Percentiles rank a stretch among this genome's conserved stretches.
Evolutionary conservation across 1,140 invertebrate genomes (phyloP).

Genomic region (Maniola jurtina): DNA sequence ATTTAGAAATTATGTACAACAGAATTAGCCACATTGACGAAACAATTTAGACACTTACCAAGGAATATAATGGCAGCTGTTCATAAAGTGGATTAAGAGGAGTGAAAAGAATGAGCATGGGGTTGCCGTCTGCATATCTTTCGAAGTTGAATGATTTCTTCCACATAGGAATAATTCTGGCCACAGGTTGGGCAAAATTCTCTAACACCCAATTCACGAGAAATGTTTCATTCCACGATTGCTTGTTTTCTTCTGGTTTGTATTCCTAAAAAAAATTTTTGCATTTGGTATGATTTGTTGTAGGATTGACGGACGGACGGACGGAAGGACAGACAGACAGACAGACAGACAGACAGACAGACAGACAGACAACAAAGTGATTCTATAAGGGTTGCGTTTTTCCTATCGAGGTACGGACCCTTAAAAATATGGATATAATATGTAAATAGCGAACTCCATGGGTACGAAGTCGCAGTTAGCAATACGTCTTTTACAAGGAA

Average conservation of each 20-base stretch:
- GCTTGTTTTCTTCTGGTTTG: constrained; percentile 47
- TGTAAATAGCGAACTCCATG: no score
- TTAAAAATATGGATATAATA: neutral
- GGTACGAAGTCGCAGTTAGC: no score
- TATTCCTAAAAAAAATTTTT: constrained; percentile 74
- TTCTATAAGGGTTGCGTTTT: no score
- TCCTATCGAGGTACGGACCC: no score
- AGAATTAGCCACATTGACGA: no score
- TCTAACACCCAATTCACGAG: constrained; percentile 80
- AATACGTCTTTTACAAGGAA: no score
- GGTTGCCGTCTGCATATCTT: constrained; percentile 81
- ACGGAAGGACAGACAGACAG: no score
- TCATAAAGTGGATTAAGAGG: constrained; percentile 83
- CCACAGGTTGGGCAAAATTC: constrained; percentile 79
- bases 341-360: no score
- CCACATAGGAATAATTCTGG: constrained; percentile 83
- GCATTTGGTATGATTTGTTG: neutral
- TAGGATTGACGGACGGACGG: no score
- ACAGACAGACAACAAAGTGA: no score
- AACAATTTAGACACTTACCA: constrained; percentile 75
- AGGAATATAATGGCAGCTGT: constrained; percentile 81
- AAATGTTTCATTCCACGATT: constrained; percentile 59
- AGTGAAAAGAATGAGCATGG: constrained; percentile 85
- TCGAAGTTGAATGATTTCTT: constrained; percentile 82
- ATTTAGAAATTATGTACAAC: no score